Evolutionary conservation across 92 coral and sea anemone species (phyloP).

Genomic region (Epizoanthus stellaris): DNA sequence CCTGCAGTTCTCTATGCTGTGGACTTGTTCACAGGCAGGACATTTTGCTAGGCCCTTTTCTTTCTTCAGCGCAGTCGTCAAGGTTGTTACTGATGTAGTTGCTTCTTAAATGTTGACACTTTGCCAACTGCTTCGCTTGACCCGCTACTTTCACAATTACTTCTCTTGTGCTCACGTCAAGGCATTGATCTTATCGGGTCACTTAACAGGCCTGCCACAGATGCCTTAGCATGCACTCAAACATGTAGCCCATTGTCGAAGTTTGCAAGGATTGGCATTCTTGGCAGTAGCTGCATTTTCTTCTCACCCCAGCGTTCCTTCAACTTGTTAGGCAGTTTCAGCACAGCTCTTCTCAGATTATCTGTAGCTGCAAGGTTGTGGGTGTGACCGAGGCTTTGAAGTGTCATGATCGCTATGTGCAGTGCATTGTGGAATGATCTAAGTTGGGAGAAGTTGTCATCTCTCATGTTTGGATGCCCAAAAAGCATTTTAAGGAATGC

Average conservation of each 20-base stretch:
- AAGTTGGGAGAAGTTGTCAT: constrained; percentile 39
- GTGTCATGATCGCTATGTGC: constrained; percentile 57
- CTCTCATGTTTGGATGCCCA: constrained; percentile 37
- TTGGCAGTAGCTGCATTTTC: constrained; percentile 43
- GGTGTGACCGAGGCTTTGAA: constrained; percentile 52
- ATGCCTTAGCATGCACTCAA: neutral
- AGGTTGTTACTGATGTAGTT: neutral
- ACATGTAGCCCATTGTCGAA: constrained; percentile 21
- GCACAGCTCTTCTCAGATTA: neutral
- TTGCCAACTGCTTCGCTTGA: neutral
- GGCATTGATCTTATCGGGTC: neutral
- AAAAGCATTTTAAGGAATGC: constrained; percentile 49
- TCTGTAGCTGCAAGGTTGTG: constrained; percentile 15
- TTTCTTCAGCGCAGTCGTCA: constrained; percentile 11
- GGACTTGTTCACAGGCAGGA: constrained; percentile 48
- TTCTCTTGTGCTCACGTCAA: neutral
- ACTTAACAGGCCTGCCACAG: constrained; percentile 19
- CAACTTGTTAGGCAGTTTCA: constrained; percentile 53
- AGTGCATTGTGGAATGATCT: constrained; percentile 48
- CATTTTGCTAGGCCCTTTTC: constrained; percentile 26
- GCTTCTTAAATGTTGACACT: neutral
- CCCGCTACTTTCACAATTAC: neutral
- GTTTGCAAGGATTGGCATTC: constrained; percentile 40
- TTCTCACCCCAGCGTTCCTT: constrained; percentile 58
- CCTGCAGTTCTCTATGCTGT: constrained; percentile 58